Evolutionary conservation across 2,888 invertebrate genomes (phyloP), one percentile per base, ranked within the genome.

Genomic region (Pachymerium ferrugineum): DNA sequence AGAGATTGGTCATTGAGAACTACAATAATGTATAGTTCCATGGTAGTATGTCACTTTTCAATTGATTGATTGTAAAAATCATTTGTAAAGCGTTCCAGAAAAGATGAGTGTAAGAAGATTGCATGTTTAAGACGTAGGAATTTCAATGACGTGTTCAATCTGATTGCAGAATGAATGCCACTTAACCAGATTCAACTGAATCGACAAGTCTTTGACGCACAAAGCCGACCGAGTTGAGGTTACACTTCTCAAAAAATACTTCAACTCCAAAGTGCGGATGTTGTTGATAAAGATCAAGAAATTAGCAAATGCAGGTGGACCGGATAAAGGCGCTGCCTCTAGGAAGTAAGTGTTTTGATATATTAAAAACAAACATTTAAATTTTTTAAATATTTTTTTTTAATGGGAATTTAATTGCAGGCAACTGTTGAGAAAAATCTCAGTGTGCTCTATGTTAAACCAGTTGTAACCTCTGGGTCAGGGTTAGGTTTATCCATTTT

Each of bases 211-310:
- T 67, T 22, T 73, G 14, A 8, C 1, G 19, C 31, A 33, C 16
- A 73, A 73, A 67, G 73, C 62, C 1, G 73, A 73, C 16, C 73
- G 67, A 5, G 12, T 12, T 1, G 73, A 73, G 31, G 19, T 73
- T n/a, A 25, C 33, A 31, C 73, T 67, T 6, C 14, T 73, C 22
- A 29, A 33, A 22, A 67, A 73, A 19, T 67, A 73, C 33, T 67
- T 73, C 67, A 73, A 73, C 25, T 38, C 35, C 1, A 73, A 73
- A 67, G 73, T 73, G 3, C 62, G 62, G 35, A 73, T 73, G 73
- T 33, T 73, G 22, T 33, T 73, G 25, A 33, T 73, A 14, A 73
- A 73, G 42, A 73, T 73, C 68, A 73, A 73, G 67, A 73, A 73
- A 30, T 33, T 73, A 14, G 67, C 62, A 1, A 31, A 62, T n/a